Base-by-base conservation (phyloP, 1,140 invertebrate species). In the Leptinotarsa defecta region DNA sequence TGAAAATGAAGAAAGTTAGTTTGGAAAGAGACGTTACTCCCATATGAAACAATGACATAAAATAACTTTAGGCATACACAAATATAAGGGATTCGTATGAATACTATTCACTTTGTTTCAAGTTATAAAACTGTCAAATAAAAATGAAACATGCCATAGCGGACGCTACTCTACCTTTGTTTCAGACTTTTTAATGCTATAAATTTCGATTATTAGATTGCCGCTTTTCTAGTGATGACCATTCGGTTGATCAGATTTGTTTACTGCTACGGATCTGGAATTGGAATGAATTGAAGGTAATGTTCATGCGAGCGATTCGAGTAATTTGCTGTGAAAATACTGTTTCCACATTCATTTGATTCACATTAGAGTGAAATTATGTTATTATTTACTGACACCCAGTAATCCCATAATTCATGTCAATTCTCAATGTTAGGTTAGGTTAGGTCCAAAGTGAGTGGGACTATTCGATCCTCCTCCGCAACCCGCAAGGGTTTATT, bases 111-210 rank as follows among this genome's bases (percentile, higher is more conserved):
- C 63, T 65, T 65, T 65, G 63, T 65, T 65, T 20, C 17, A 22
- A 65, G 63, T 65, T 27, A 65, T 65, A 65, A 65, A 65, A 65
- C 63, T 65, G 63, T 65, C 63, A 65, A 65, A 65, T 65, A 65
- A 65, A 65, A 65, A 65, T 65, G 63, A 65, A 65, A 24, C 22
- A 65, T 65, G 63, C 24, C 19, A 65, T 13, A 20, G 63, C 52
- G 20, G 63, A 65, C 13, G 63, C 63, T 27, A 65, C 63, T 65
- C 20, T 65, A 65, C 63, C 63, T 65, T 65, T 65, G 63, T 65
- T 65, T 20, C 63, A n/a, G 17, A 13, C 52, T 57, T 15, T 65
- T 65, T 24, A 65, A 65, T 65, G 19, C 63, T 20, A 65, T 65
- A 57, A 57, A 57, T 57, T 57, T 19, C 15, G 52, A 57, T 57